Percentiles rank a stretch among this genome's conserved stretches.
These are phyloP conservation scores for Athalia cordata DNA, from an alignment of 2,888 invertebrate genomes.

Conservation along the genomic window DNA sequence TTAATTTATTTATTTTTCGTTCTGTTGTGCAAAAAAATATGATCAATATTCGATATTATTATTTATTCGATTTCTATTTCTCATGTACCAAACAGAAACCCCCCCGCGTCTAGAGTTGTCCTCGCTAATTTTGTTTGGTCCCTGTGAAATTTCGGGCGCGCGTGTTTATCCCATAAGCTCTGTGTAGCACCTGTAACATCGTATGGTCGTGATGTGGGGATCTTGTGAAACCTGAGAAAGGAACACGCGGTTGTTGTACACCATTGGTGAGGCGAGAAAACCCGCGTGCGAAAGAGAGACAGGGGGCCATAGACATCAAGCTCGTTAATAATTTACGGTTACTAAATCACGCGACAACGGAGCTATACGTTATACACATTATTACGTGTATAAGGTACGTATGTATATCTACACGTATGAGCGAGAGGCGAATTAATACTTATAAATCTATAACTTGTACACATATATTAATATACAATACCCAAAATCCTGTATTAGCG, in stretches of 20 bases:
- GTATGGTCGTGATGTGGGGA: not conserved
- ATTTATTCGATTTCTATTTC: too few species aligned
- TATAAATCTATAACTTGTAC: too few species aligned
- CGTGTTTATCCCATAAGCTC: not conserved
- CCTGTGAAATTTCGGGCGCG: not conserved
- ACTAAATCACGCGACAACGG: conserved; percentile 35
- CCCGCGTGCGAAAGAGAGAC: conserved; percentile 1
- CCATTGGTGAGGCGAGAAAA: conserved; percentile 3
- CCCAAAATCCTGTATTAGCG: too few species aligned
- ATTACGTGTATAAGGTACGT: not conserved
- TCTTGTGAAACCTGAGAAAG: conserved; percentile 39
- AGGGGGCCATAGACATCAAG: not conserved
- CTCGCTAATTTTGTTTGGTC: conserved; percentile 32
- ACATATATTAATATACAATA: too few species aligned
- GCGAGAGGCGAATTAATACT: not conserved
- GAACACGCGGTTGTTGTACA: conserved; percentile 4
- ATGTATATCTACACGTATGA: not conserved
- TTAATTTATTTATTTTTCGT: too few species aligned
- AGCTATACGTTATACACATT: not conserved
- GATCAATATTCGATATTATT: too few species aligned
- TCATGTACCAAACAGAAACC: too few species aligned
- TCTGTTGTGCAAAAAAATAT: too few species aligned
- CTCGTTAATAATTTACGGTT: conserved; percentile 41
- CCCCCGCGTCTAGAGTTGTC: too few species aligned
- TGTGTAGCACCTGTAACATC: conserved; percentile 34